Evolutionary conservation across 1,140 invertebrate species (phyloP).

Genomic region (Paraescarpia echinospica): DNA sequence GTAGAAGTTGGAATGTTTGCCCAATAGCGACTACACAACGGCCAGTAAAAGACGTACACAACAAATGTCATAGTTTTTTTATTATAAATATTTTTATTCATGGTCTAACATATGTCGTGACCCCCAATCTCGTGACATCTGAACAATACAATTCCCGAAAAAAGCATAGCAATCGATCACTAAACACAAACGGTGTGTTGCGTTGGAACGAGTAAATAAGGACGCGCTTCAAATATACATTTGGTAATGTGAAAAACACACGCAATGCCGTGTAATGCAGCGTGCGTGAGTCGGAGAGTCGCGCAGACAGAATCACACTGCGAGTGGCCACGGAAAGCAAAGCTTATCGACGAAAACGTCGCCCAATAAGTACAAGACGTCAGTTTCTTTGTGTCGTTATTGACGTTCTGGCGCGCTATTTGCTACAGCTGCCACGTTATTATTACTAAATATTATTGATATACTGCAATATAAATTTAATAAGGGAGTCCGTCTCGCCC

Average conservation of each 20-base stretch:
- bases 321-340: neutral
- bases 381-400: conserved; percentile 1
- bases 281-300: neutral
- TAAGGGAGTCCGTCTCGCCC: neutral
- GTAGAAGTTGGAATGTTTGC: neutral
- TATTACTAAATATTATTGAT: conserved; percentile 7
- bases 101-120: neutral
- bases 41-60: neutral
- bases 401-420: neutral
- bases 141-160: neutral
- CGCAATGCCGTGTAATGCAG: neutral
- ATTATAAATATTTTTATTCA: neutral
- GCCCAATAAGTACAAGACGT: neutral
- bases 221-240: neutral
- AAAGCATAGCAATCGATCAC: neutral
- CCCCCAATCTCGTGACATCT: neutral
- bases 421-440: neutral
- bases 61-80: no score
- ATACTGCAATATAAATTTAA: conserved; percentile 2
- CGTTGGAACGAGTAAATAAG: neutral
- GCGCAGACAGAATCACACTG: neutral
- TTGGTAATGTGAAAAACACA: neutral
- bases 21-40: neutral
- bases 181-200: neutral
- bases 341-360: neutral